These are phyloP conservation scores for Rhysida immarginata DNA, from an alignment of 1,140 invertebrate genomes.

Conservation along the genomic window DNA sequence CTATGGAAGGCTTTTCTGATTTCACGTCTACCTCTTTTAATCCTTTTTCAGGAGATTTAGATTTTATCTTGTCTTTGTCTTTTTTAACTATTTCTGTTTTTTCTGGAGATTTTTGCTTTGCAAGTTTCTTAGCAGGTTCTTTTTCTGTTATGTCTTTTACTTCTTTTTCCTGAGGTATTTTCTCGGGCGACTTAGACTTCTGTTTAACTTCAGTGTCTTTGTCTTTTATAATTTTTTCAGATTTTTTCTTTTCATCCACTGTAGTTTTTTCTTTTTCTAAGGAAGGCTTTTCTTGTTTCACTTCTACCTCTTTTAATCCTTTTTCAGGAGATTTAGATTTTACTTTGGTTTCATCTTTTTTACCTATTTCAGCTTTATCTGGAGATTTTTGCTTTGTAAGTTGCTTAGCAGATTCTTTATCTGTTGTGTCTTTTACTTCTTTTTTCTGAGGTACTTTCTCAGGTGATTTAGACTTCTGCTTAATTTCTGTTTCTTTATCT, in stretches of 20 bases:
- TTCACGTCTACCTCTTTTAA: constrained; percentile 12
- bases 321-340: not conserved
- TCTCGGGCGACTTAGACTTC: not conserved
- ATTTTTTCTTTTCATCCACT: constrained; percentile 6
- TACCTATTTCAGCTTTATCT: too few relatives aligned
- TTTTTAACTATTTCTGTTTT: constrained; percentile 1
- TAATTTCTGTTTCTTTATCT: too few relatives aligned
- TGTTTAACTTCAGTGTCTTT: not conserved
- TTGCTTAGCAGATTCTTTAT: constrained; percentile 13
- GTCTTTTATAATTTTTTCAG: too few relatives aligned
- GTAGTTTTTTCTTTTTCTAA: not conserved
- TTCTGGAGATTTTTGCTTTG: constrained; percentile 2
- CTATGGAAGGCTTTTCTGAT: too few relatives aligned
- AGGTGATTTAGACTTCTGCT: too few relatives aligned
- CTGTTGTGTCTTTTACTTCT: not conserved
- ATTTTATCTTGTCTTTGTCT: constrained; percentile 12
- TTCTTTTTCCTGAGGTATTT: not conserved
- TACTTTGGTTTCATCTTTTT: constrained; percentile 14
- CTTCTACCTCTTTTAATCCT: constrained; percentile 6
- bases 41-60: not conserved
- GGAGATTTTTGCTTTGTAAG: constrained; percentile 15
- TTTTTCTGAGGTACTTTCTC: too few relatives aligned
- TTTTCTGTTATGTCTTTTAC: constrained; percentile 11
- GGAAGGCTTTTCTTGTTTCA: not conserved
- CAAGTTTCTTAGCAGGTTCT: not conserved